Conservation (phyloP, 1,140 invertebrate species). For the Zaprionus davidi region DNA sequence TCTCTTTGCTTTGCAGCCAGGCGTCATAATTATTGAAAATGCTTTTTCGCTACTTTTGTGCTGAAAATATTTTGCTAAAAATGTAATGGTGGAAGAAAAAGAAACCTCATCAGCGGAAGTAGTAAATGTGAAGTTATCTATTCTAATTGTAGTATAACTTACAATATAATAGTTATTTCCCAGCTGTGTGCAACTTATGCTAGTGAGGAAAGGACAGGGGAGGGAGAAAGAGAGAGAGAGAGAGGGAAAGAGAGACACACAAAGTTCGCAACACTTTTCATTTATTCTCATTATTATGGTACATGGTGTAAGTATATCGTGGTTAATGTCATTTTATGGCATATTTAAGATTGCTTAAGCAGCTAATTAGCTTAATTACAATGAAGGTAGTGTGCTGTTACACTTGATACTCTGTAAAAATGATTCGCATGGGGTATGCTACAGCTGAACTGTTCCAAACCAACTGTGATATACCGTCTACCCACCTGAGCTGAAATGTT, state of each 20-base stretch:
- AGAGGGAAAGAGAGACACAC: not conserved
- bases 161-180: not conserved
- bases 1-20: not conserved
- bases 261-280: not conserved
- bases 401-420: not conserved
- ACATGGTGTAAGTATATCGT: not conserved
- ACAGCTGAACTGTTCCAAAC: too few relatives aligned
- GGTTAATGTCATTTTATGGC: not conserved
- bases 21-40: slow-evolving; percentile 32
- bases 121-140: slow-evolving; percentile 7
- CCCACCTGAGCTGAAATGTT: too few relatives aligned
- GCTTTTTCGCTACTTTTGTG: not conserved
- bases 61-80: slow-evolving; percentile 29
- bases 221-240: not conserved
- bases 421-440: too few relatives aligned
- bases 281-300: not conserved
- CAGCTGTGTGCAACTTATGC: not conserved
- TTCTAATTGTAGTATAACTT: not conserved
- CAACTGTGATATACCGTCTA: too few relatives aligned
- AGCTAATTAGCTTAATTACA: not conserved
- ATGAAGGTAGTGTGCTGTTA: not conserved
- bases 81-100: not conserved
- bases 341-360: not conserved
- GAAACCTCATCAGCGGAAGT: slow-evolving; percentile 11
- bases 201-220: not conserved